A percentile compares a stretch with the other conserved stretches of the same genome.
These are phyloP conservation scores for Riparia riparia DNA, from an alignment of 2,113 vertebrate genomes.

Conservation along the genomic window DNA sequence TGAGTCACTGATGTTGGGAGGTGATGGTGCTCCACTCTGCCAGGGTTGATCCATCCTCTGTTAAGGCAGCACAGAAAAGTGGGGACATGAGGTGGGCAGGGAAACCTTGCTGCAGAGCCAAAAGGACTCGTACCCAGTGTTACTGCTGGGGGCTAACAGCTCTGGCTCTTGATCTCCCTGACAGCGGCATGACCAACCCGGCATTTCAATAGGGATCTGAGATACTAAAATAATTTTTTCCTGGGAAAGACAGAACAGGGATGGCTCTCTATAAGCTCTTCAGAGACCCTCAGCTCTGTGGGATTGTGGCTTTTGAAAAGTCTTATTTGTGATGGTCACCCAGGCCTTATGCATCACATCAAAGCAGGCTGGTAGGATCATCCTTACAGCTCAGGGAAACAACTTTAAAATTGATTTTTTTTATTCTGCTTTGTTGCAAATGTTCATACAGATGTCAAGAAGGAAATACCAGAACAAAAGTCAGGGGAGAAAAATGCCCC, in stretches of 20 bases:
- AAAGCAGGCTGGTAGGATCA: neutral
- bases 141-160: neutral
- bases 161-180: neutral
- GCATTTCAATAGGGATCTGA: neutral
- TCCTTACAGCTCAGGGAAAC: neutral
- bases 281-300: neutral
- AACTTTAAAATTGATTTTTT: neutral
- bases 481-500: neutral
- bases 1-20: rapidly evolving
- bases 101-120: neutral
- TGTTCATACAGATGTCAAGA: neutral
- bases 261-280: neutral
- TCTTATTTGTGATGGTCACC: neutral
- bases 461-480: neutral
- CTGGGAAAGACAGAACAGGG: too few species aligned
- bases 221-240: neutral
- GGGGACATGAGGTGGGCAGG: neutral
- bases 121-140: neutral
- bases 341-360: neutral
- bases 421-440: neutral
- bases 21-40: neutral
- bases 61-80: neutral
- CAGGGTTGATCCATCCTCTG: neutral
- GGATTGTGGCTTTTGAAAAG: neutral
- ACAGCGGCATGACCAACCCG: neutral